Percentiles rank a stretch among this genome's conserved stretches.
These are phyloP conservation scores for Reticulitermes lucifugus DNA, from an alignment of 2,888 invertebrate species.

Conservation along the genomic window DNA sequence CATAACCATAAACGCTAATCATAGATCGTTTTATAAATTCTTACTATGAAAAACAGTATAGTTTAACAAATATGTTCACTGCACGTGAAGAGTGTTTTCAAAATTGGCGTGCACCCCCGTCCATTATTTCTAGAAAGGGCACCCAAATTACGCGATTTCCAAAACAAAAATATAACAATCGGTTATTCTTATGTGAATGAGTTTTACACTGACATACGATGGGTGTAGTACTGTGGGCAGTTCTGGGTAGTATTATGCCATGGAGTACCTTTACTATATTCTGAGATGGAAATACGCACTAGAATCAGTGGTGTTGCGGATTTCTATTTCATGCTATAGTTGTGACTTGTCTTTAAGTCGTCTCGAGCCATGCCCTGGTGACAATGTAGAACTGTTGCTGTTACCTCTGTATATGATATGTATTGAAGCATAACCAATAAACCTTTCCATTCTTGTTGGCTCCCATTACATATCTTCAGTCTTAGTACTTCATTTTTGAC, in stretches of 20 bases:
- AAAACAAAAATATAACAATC: neutral
- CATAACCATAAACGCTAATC: neutral
- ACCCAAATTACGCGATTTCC: no score
- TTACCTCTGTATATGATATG: neutral
- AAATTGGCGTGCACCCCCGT: neutral
- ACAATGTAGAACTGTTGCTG: slow-evolving; percentile 30
- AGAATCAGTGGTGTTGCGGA: slow-evolving; percentile 52
- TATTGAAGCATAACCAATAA: neutral
- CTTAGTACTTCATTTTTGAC: slow-evolving; percentile 75
- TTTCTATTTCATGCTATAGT: slow-evolving; percentile 52
- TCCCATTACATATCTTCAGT: slow-evolving; percentile 61
- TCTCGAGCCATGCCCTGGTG: slow-evolving; percentile 49
- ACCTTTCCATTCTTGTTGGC: slow-evolving; percentile 54
- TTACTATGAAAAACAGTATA: neutral
- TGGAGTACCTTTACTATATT: slow-evolving; percentile 51
- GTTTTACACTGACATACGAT: neutral
- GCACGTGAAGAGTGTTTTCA: neutral
- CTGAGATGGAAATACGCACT: slow-evolving; percentile 46
- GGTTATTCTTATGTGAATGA: neutral
- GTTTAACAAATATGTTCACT: neutral
- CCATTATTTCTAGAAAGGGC: neutral
- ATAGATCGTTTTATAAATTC: neutral
- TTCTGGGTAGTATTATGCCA: slow-evolving; percentile 42
- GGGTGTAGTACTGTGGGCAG: slow-evolving; percentile 44
- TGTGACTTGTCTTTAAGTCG: slow-evolving; percentile 45